phyloP scores from a whole-genome alignment of 2,888 invertebrate genomes.

The Ryuthela nishihirai region DNA sequence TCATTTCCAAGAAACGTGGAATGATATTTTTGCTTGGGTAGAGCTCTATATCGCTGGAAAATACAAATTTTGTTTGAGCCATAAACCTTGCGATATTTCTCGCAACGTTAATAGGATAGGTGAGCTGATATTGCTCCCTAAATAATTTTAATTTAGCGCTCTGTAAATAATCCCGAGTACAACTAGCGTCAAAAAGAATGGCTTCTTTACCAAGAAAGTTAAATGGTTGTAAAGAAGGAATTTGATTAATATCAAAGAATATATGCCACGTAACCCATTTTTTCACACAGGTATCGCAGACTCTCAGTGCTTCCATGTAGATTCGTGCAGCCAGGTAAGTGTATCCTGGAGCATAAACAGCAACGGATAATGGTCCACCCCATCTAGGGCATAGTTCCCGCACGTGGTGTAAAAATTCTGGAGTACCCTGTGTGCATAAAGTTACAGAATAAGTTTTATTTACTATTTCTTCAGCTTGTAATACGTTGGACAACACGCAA shows the following conservation, averaged over 20 bases:
- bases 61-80: slow-evolving; percentile 10
- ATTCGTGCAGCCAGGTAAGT: slow-evolving; percentile 59
- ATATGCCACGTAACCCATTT: slow-evolving; percentile 82
- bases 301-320: slow-evolving; percentile 62
- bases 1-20: slow-evolving; percentile 16
- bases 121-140: too few species aligned
- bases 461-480: too few species aligned
- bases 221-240: too few species aligned
- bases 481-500: too few species aligned
- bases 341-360: slow-evolving; percentile 65
- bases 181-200: too few species aligned
- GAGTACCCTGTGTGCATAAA: slow-evolving; percentile 68
- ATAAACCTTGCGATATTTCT: slow-evolving; percentile 17
- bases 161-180: too few species aligned
- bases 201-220: too few species aligned
- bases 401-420: slow-evolving; percentile 65
- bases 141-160: too few species aligned
- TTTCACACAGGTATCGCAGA: slow-evolving; percentile 65
- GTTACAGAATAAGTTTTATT: too few species aligned
- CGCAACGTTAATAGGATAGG: slow-evolving; percentile 29
- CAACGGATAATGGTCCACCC: slow-evolving; percentile 68
- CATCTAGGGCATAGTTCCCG: slow-evolving; percentile 64
- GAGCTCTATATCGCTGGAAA: slow-evolving; percentile 26
- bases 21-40: slow-evolving; percentile 17
- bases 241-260: too few species aligned